A percentile compares a stretch with the other conserved stretches of the same genome.
Conservation (phyloP, 2,797 vertebrate species). For the Heteromormyrus szaboi region DNA sequence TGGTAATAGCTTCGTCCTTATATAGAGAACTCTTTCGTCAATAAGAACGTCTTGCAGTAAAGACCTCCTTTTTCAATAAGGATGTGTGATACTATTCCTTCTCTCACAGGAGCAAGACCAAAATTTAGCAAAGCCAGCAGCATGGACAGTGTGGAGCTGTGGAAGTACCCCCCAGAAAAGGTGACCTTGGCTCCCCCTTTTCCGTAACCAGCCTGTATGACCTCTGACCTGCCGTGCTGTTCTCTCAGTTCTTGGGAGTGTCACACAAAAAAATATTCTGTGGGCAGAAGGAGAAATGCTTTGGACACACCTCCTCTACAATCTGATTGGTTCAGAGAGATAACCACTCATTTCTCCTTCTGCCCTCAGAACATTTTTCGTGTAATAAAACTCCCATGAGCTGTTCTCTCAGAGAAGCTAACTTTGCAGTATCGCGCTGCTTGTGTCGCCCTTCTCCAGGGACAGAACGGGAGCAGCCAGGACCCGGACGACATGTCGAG, state of each 20-base stretch:
- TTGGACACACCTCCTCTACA: neutral
- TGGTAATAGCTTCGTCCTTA: neutral
- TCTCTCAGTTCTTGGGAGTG: neutral
- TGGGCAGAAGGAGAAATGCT: neutral
- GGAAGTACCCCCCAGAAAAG: constrained; percentile 81
- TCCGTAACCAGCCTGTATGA: neutral
- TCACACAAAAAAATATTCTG: neutral
- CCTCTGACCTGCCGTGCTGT: neutral
- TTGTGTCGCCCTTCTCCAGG: constrained; percentile 27
- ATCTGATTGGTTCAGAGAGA: neutral
- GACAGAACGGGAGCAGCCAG: constrained; percentile 81
- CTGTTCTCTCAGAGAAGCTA: neutral
- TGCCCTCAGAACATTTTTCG: neutral
- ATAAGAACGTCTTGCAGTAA: neutral
- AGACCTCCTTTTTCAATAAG: neutral
- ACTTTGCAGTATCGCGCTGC: neutral
- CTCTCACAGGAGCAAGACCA: constrained; percentile 77
- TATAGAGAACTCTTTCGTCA: neutral
- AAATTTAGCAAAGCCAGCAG: constrained; percentile 81
- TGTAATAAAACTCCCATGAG: neutral
- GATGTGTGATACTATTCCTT: constrained; percentile 1
- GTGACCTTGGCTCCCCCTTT: constrained; percentile 45
- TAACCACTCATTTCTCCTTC: neutral
- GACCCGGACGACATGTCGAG: constrained; percentile 64
- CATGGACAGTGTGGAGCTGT: constrained; percentile 80